Percentiles rank a stretch among this genome's conserved stretches.
Conservation (phyloP, 2,888 invertebrate species). For the Sepiola atlantica region DNA sequence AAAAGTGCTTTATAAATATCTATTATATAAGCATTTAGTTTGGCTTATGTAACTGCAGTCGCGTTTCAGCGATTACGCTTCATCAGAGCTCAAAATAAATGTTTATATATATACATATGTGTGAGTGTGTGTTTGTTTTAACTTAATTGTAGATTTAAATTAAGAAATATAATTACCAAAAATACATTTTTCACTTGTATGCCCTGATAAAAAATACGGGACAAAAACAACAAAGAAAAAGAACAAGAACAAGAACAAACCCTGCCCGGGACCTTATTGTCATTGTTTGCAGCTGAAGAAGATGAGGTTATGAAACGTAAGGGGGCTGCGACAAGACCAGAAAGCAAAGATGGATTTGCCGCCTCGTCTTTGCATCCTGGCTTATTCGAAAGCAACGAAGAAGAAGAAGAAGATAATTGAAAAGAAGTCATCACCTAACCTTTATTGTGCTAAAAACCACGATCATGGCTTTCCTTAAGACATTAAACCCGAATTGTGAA, state of each 20-base stretch:
- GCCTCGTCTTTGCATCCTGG: not conserved
- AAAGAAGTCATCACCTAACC: not conserved
- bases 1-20: too few relatives aligned
- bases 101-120: too few relatives aligned
- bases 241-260: not conserved
- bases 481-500: too few relatives aligned
- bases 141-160: not conserved
- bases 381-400: not conserved
- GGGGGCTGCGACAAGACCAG: not conserved
- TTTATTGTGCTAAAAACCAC: too few relatives aligned
- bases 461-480: too few relatives aligned
- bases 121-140: not conserved
- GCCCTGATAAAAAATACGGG: not conserved
- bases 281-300: not conserved
- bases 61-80: too few relatives aligned
- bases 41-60: too few relatives aligned
- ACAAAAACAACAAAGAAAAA: not conserved
- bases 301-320: not conserved
- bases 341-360: not conserved
- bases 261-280: not conserved
- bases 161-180: not conserved
- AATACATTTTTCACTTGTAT: not conserved
- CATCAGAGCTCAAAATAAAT: too few relatives aligned
- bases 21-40: too few relatives aligned
- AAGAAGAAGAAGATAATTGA: not conserved